Conservation (phyloP, 2,113 vertebrate genomes). For the Ardeotis arabs region DNA sequence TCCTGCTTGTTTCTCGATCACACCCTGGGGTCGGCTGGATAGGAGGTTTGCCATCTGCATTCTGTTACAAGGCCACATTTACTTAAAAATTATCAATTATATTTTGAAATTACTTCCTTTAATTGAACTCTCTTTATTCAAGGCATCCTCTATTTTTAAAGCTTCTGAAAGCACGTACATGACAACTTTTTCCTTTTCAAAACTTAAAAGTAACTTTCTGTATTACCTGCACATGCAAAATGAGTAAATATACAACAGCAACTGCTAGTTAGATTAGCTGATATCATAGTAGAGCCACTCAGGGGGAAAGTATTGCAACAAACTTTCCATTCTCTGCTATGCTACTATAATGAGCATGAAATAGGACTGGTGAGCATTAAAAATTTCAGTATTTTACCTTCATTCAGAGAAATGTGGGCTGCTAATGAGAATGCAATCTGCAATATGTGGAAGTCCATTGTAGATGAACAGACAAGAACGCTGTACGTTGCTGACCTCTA, state of each 20-base stretch:
- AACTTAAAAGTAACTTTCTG: constrained; percentile 28
- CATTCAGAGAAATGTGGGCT: not conserved
- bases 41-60: constrained; percentile 75
- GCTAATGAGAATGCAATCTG: not conserved
- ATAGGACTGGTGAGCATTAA: not conserved
- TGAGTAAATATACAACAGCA: not conserved
- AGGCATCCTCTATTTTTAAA: constrained; percentile 5
- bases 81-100: constrained; percentile 81
- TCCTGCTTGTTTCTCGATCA: constrained; percentile 77
- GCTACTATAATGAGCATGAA: not conserved
- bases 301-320: not conserved
- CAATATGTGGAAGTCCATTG: not conserved
- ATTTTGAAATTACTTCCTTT: constrained; percentile 65
- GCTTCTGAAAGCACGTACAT: not conserved
- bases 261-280: not conserved
- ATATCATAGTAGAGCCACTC: not conserved
- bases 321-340: not conserved
- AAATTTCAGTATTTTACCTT: not conserved
- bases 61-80: constrained; percentile 74
- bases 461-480: not conserved
- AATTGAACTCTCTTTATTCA: constrained; percentile 67
- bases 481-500: constrained; percentile 32
- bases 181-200: constrained; percentile 8
- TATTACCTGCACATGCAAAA: not conserved
- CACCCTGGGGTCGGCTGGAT: constrained; percentile 63